A percentile compares a stretch with the other conserved stretches of the same genome.
Evolutionary conservation across 2,888 invertebrate genomes (phyloP).

Genomic region (Eilema caniola): DNA sequence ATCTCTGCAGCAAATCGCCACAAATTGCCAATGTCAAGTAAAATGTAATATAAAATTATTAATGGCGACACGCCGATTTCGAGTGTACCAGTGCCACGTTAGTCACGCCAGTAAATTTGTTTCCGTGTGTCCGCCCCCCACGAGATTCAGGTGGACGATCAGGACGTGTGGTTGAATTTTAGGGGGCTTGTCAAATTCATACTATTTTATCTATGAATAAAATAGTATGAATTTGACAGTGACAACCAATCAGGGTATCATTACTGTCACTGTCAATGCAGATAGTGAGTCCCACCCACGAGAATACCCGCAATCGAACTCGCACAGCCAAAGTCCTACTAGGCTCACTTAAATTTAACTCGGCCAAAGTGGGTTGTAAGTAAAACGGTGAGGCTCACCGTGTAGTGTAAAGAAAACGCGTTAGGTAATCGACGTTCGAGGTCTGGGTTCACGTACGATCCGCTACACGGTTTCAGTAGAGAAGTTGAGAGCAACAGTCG

Average conservation of each 20-base stretch:
- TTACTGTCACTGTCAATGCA: not conserved
- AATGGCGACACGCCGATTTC: too few relatives aligned
- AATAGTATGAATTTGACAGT: too few relatives aligned
- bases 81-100: too few relatives aligned
- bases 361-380: constrained; percentile 35
- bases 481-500: constrained; percentile 64
- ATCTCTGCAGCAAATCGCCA: too few relatives aligned
- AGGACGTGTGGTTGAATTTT: too few relatives aligned
- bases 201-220: too few relatives aligned
- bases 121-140: too few relatives aligned
- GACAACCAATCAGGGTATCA: not conserved
- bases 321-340: not conserved
- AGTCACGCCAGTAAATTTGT: too few relatives aligned
- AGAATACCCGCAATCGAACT: not conserved
- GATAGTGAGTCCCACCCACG: not conserved
- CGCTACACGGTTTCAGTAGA: constrained; percentile 44
- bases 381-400: constrained; percentile 39
- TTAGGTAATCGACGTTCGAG: constrained; percentile 51
- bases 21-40: too few relatives aligned
- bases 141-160: too few relatives aligned
- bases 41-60: too few relatives aligned
- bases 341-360: constrained; percentile 35
- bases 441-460: constrained; percentile 48
- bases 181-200: too few relatives aligned
- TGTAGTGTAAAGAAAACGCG: constrained; percentile 48